A percentile compares a stretch with the other conserved stretches of the same genome.
These are phyloP conservation scores for Dreissena polymorpha DNA, from an alignment of 1,140 invertebrate species.

Conservation along the genomic window DNA sequence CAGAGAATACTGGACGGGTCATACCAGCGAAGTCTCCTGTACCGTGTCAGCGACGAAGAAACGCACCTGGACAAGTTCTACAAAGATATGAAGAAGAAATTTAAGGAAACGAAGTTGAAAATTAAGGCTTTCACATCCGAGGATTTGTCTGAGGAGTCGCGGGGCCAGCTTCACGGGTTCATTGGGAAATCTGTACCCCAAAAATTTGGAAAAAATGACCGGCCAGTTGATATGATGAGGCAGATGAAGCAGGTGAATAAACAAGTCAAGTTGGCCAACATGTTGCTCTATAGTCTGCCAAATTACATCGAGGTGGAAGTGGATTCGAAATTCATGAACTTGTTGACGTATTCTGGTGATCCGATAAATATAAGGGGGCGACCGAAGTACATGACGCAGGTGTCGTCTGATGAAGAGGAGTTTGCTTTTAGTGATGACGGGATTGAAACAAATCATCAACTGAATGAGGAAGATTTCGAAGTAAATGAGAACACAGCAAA, in stretches of 20 bases:
- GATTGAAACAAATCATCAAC: background rate
- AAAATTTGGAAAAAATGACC: conserved; percentile 18
- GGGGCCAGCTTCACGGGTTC: conserved; percentile 30
- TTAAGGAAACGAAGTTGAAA: conserved; percentile 18
- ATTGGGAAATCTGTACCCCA: conserved; percentile 15
- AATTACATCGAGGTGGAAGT: conserved; percentile 43
- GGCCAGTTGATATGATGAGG: conserved; percentile 31
- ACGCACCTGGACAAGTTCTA: conserved; percentile 17
- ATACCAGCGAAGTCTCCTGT: conserved; percentile 8
- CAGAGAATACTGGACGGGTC: conserved; percentile 51
- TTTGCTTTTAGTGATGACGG: background rate
- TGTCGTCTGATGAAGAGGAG: conserved; percentile 37
- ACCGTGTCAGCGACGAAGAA: conserved; percentile 15
- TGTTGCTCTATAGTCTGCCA: conserved; percentile 10
- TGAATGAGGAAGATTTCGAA: conserved; percentile 15
- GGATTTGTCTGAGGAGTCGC: conserved; percentile 32
- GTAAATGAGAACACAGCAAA: background rate
- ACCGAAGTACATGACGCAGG: background rate
- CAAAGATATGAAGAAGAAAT: conserved; percentile 30
- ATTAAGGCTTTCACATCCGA: conserved; percentile 47
- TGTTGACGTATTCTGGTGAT: conserved; percentile 20
- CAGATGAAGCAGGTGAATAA: conserved; percentile 35
- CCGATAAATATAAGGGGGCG: conserved; percentile 23
- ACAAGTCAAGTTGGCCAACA: conserved; percentile 29
- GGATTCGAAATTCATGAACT: conserved; percentile 34